These are phyloP conservation scores for Tetrapedia diversipes DNA, from an alignment of 2,888 invertebrate genomes.

Conservation along the genomic window DNA sequence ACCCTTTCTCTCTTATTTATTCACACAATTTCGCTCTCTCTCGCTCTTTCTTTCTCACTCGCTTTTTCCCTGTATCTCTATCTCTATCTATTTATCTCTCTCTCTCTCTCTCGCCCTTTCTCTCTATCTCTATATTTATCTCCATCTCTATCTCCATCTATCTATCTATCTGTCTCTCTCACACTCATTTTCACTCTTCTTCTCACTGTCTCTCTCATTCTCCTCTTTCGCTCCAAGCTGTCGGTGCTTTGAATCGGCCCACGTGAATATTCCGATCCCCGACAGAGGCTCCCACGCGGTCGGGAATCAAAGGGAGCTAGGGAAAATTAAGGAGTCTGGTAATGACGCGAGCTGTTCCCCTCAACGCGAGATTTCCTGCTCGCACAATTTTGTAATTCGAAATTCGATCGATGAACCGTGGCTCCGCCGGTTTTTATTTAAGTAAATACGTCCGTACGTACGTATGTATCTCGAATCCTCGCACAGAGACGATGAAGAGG, in stretches of 20 bases:
- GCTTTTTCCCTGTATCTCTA: too few relatives aligned
- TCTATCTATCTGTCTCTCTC: neutral
- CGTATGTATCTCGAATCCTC: too few relatives aligned
- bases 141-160: neutral
- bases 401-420: constrained; percentile 5
- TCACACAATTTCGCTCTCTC: too few relatives aligned
- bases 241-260: neutral
- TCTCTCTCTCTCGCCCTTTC: too few relatives aligned
- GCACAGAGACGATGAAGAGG: neutral
- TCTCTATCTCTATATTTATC: too few relatives aligned
- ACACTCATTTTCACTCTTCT: too few relatives aligned
- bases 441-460: too few relatives aligned
- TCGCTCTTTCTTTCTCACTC: too few relatives aligned
- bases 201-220: too few relatives aligned
- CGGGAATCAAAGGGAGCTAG: constrained; percentile 6
- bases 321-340: constrained; percentile 9
- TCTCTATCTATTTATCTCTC: too few relatives aligned
- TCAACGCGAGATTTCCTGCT: neutral
- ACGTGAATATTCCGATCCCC: neutral
- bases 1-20: too few relatives aligned
- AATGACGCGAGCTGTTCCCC: constrained; percentile 21
- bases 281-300: neutral
- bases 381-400: constrained; percentile 42
- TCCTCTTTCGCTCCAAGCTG: neutral
- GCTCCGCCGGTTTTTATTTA: too few relatives aligned